Evolutionary conservation across 2,113 vertebrate genomes (phyloP).

Genomic region (Pachycephala philippinensis): DNA sequence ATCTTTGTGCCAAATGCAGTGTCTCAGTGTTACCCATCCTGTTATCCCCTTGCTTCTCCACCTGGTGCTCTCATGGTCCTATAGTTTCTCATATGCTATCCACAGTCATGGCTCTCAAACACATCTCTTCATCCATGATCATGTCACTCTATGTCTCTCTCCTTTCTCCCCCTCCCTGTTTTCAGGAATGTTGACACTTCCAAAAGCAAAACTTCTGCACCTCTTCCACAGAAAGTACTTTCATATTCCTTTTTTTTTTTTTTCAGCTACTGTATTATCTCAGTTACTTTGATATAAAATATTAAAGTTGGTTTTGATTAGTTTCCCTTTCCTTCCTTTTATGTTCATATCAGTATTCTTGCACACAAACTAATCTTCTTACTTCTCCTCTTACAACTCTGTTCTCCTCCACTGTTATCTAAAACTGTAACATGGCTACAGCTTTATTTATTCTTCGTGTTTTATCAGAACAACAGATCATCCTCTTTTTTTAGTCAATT

Average conservation of each 20-base stretch:
- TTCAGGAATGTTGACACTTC: not conserved
- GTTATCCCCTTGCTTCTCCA: not conserved
- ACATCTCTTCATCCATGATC: too few relatives aligned
- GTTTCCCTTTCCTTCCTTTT: constrained; percentile 1
- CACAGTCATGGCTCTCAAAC: too few relatives aligned
- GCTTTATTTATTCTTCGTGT: not conserved
- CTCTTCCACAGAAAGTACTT: not conserved
- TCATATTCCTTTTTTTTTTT: not conserved
- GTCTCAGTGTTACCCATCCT: not conserved
- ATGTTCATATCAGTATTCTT: not conserved
- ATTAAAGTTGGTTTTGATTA: constrained; percentile 21
- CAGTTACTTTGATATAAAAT: not conserved
- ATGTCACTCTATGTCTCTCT: too few relatives aligned
- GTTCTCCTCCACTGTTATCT: not conserved
- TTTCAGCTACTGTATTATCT: not conserved
- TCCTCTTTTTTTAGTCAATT: not conserved
- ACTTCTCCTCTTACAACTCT: not conserved
- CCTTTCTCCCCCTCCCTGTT: too few relatives aligned
- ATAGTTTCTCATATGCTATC: too few relatives aligned
- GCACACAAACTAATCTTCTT: constrained; percentile 34
- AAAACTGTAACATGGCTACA: not conserved
- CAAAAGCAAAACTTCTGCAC: not conserved
- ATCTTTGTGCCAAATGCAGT: not conserved
- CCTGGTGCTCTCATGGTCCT: not conserved
- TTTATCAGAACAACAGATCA: constrained; percentile 28